These are phyloP conservation scores for Tipula lateralis DNA, from an alignment of 2,888 invertebrate species.

Conservation along the genomic window DNA sequence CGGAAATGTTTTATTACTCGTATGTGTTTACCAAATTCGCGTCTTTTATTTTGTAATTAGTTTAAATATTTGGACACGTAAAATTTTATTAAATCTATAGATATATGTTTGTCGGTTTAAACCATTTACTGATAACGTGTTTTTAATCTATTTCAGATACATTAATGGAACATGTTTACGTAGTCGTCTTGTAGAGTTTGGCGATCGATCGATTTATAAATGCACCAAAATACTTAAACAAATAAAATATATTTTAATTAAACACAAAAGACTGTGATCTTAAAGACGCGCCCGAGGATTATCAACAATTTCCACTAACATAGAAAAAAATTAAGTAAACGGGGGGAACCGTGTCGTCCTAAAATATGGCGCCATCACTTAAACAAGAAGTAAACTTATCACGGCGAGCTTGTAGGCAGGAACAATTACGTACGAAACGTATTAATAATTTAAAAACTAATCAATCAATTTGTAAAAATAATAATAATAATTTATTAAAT, in stretches of 20 bases:
- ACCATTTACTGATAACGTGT: neutral
- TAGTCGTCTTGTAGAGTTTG: neutral
- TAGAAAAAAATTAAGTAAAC: neutral
- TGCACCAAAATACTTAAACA: neutral
- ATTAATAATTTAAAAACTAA: neutral
- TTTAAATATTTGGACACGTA: neutral
- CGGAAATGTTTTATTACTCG: neutral
- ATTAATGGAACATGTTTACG: neutral
- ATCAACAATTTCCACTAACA: neutral
- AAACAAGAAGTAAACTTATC: conserved; percentile 66
- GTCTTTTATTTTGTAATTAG: neutral
- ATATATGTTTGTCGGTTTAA: neutral
- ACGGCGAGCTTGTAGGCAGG: conserved; percentile 61
- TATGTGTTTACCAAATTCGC: neutral
- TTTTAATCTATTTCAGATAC: neutral
- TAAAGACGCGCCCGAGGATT: neutral
- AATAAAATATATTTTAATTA: neutral
- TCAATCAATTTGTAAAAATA: conserved; percentile 5
- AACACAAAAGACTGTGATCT: neutral
- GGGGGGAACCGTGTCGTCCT: neutral
- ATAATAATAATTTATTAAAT: neutral
- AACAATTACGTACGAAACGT: neutral
- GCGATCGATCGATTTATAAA: neutral
- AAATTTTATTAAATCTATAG: neutral
- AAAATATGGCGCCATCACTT: conserved; percentile 47